Evolutionary conservation across 2,888 invertebrate species (phyloP).

Genomic region (Pimpla rufipes): DNA sequence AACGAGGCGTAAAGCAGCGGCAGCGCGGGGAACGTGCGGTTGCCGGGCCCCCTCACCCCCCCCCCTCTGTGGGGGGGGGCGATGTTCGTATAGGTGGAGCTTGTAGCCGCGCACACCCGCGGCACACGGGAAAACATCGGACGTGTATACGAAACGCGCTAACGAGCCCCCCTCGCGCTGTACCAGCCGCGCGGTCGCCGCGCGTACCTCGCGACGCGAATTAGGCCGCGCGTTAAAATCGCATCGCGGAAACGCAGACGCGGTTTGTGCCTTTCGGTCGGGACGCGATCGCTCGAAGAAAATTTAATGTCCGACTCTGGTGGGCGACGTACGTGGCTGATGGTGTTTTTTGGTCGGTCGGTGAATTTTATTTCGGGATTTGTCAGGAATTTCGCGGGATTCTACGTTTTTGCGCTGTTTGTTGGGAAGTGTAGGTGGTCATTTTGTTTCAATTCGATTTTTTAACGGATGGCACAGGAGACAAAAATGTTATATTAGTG

Average conservation of each 20-base stretch:
- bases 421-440: too few relatives aligned
- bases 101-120: constrained; percentile 2
- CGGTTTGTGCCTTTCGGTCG: background rate
- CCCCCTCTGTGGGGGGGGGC: too few relatives aligned
- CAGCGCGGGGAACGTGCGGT: constrained; percentile 41
- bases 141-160: constrained; percentile 16
- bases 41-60: too few relatives aligned
- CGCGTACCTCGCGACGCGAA: background rate
- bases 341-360: constrained; percentile 13
- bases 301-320: background rate
- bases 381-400: too few relatives aligned
- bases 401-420: too few relatives aligned
- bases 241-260: constrained; percentile 5
- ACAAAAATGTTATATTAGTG: too few relatives aligned
- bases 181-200: background rate
- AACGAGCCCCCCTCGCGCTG: constrained; percentile 30
- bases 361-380: too few relatives aligned
- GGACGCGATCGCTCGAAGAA: background rate
- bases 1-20: constrained; percentile 79
- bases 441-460: too few relatives aligned
- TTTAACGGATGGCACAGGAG: too few relatives aligned
- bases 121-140: constrained; percentile 21
- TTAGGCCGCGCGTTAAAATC: constrained; percentile 31
- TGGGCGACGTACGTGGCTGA: background rate
- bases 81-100: background rate